These are phyloP conservation scores for Chrysochloris asiatica DNA, from an alignment of 2,113 vertebrate genomes.

Conservation along the genomic window DNA sequence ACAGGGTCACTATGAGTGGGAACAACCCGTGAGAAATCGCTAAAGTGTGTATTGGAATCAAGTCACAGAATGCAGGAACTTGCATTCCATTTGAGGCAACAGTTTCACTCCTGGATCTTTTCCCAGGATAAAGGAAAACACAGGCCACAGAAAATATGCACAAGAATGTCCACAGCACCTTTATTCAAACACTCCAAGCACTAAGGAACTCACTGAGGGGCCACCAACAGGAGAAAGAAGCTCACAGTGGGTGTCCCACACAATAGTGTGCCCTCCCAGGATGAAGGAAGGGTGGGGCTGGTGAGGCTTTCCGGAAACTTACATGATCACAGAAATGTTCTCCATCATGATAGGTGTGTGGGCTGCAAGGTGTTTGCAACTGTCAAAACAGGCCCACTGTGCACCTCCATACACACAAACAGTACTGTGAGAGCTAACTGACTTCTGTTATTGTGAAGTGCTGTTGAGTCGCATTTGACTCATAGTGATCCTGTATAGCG, in stretches of 20 bases:
- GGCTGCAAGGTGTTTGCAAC: fast-evolving
- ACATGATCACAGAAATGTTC: background rate
- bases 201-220: background rate
- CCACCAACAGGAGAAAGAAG: background rate
- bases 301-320: background rate
- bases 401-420: background rate
- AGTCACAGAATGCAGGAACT: background rate
- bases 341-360: background rate
- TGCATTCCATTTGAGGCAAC: no score
- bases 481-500: no score
- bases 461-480: no score
- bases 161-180: no score
- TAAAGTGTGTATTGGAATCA: background rate
- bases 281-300: background rate
- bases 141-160: no score
- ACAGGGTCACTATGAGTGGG: no score
- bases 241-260: background rate
- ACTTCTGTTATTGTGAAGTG: no score
- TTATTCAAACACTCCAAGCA: background rate
- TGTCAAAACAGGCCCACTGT: background rate
- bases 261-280: background rate
- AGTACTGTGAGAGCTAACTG: background rate
- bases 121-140: background rate
- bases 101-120: no score
- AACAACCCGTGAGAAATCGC: no score